Evolutionary conservation across 1,140 invertebrate species (phyloP).

Genomic region (Gonioctena quinquepunctata): DNA sequence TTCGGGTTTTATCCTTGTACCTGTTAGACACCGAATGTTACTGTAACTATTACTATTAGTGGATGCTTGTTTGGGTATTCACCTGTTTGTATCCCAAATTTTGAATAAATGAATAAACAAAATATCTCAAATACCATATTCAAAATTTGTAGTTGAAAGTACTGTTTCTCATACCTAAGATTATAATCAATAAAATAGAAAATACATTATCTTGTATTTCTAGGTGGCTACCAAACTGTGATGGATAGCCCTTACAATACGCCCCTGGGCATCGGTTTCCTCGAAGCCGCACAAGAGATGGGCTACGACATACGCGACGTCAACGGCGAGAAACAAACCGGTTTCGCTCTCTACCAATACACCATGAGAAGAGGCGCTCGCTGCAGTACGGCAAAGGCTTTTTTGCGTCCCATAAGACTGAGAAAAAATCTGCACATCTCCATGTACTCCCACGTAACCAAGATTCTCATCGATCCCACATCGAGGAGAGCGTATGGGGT

Average conservation of each 20-base stretch:
- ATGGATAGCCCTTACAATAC: slow-evolving; percentile 81
- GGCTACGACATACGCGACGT: slow-evolving; percentile 81
- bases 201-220: background rate
- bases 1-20: too few species aligned
- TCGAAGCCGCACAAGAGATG: slow-evolving; percentile 89
- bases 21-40: too few species aligned
- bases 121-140: too few species aligned
- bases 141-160: background rate
- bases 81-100: too few species aligned
- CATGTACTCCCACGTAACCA: slow-evolving; percentile 75
- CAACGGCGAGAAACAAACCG: slow-evolving; percentile 80
- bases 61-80: too few species aligned
- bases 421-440: slow-evolving; percentile 76
- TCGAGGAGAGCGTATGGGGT: slow-evolving; percentile 76
- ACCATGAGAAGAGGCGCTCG: slow-evolving; percentile 79
- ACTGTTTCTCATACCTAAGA: background rate
- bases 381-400: slow-evolving; percentile 80
- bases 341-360: slow-evolving; percentile 79
- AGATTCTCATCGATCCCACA: slow-evolving; percentile 72
- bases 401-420: slow-evolving; percentile 73
- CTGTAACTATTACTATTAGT: too few species aligned
- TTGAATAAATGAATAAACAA: too few species aligned
- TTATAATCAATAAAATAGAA: background rate
- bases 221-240: slow-evolving; percentile 79
- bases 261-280: slow-evolving; percentile 76